phyloP scores from a whole-genome alignment of 2,113 vertebrate genomes.

The Cavia porcellus region DNA sequence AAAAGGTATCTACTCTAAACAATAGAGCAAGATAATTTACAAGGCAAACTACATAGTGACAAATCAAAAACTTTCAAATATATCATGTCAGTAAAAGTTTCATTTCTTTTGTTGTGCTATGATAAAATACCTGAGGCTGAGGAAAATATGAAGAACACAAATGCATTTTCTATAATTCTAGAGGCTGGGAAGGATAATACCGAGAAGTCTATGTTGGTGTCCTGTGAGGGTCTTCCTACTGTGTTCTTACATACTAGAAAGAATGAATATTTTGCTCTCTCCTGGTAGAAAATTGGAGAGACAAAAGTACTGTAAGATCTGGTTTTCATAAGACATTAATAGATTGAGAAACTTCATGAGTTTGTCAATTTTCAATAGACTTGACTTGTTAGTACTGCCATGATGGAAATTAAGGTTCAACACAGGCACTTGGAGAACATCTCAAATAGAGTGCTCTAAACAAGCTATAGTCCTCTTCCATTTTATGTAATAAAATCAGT shows the following conservation, averaged over 20 bases:
- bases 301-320: neutral
- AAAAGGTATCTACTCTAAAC: neutral
- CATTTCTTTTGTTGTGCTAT: neutral
- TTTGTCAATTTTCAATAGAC: neutral
- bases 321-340: neutral
- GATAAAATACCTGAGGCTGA: neutral
- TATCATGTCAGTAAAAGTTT: neutral
- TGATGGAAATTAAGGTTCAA: neutral
- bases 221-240: neutral
- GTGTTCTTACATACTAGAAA: neutral
- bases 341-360: too few relatives aligned
- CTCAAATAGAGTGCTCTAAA: neutral
- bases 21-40: neutral
- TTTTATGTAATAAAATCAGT: neutral
- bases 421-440: neutral
- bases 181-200: neutral
- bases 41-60: neutral
- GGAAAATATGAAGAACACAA: neutral
- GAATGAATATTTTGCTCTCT: neutral
- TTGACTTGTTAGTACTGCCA: neutral
- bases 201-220: too few relatives aligned
- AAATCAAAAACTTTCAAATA: neutral
- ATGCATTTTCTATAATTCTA: neutral
- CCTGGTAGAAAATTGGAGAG: neutral
- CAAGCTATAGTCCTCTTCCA: neutral